Evolutionary conservation across 1,140 invertebrate genomes (phyloP), one percentile per base, ranked within the genome.

Genomic region (Pogonognathellus flavescens): DNA sequence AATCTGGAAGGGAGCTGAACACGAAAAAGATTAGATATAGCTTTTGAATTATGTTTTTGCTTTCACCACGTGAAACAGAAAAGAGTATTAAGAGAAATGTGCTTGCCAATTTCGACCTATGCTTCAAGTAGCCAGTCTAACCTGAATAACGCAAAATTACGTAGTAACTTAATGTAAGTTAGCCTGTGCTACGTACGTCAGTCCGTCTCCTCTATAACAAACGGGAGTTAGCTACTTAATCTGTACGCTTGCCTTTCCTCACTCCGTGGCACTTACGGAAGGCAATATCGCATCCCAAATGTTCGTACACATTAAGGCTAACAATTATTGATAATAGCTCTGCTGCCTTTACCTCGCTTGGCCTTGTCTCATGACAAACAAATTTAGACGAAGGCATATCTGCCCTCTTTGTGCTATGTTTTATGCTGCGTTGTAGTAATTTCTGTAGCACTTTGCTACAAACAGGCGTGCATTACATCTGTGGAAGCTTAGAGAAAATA

Each of bases 311-410:
- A 76, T 76, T 76, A 76, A 76, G 70, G 70, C 70, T 76, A 76
- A 76, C 70, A 76, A 76, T 76, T 76, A 76, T 76, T 76, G 70
- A 76, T 76, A 76, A 76, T 76, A 76, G 70, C 70, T 50, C 41
- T 70, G 10, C 22, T n/a, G 20, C 22, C 22, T 41, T 31, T 20
- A 6, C 59, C 18, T 20, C 22, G 1, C 10, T 66, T 20, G 70
- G 25, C 31, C 41, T 41, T 41, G 31, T 41, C n/a, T n/a, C 31
- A 41, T 41, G 70, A 31, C 70, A 76, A 13, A 25, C 70, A 31
- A 76, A 76, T 76, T 50, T 76, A 31, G 13, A 76, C 13, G 2
- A 72, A 14, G 14, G 31, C 31, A 76, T 76, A 41, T 70, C 25
- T 31, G 20, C 31, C 25, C 22, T 41, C 22, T n/a, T n/a, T 41